Evolutionary conservation across 1,140 invertebrate genomes (phyloP).

Genomic region (Calliphora vicina): DNA sequence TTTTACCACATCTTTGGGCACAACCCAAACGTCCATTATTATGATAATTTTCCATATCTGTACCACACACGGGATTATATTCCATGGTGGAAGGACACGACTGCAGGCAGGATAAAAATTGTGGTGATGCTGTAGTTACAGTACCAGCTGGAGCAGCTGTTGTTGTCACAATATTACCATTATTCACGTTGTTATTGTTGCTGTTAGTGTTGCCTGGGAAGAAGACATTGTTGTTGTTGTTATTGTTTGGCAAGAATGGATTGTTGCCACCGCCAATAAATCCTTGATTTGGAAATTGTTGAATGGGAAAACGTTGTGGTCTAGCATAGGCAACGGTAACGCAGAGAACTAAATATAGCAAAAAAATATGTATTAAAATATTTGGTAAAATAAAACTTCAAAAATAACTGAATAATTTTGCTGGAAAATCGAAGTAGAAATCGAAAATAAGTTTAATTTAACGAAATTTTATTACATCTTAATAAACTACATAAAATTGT

Average conservation of each 20-base stretch:
- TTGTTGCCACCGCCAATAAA: background rate
- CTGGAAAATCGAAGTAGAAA: too few species aligned
- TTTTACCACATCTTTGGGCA: conserved; percentile 68
- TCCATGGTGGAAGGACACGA: conserved; percentile 63
- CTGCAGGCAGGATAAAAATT: conserved; percentile 47
- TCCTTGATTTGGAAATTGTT: background rate
- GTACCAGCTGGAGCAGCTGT: conserved; percentile 44
- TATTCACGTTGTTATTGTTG: conserved; percentile 3
- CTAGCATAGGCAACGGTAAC: background rate
- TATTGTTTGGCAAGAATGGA: background rate
- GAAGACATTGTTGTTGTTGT: background rate
- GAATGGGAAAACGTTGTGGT: conserved; percentile 19
- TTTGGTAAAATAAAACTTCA: too few species aligned
- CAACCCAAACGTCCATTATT: conserved; percentile 70
- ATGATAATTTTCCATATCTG: conserved; percentile 69
- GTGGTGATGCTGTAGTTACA: conserved; percentile 43
- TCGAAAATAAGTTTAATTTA: too few species aligned
- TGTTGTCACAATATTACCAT: conserved; percentile 36
- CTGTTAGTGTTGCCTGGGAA: conserved; percentile 1
- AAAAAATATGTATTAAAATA: background rate
- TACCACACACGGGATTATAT: conserved; percentile 78
- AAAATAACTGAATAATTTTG: too few species aligned
- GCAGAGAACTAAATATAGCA: background rate
- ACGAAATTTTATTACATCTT: too few species aligned
- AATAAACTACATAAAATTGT: too few species aligned